Conservation (phyloP, 2,888 invertebrate genomes). For the Scaptomyza flava region DNA sequence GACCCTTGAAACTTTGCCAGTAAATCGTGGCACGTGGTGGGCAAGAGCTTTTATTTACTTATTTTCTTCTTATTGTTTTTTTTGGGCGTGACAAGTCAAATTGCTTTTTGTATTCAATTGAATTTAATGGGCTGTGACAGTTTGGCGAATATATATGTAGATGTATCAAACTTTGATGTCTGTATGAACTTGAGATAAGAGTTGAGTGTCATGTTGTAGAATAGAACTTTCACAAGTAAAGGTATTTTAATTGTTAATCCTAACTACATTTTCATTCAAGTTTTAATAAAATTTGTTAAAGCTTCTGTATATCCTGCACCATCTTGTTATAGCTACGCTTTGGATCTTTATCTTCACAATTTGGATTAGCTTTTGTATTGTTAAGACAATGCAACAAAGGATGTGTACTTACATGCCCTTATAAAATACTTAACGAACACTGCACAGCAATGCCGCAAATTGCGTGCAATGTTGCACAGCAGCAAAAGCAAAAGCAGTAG, state of each 20-base stretch:
- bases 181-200: conserved; percentile 5
- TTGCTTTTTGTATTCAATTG: conserved; percentile 65
- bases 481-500: conserved; percentile 18
- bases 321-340: background rate
- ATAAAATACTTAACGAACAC: conserved; percentile 1
- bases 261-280: background rate
- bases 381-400: conserved; percentile 12
- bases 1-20: conserved; percentile 73
- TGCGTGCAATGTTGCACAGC: conserved; percentile 34
- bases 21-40: conserved; percentile 77
- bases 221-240: background rate
- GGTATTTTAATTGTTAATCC: background rate
- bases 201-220: background rate
- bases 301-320: background rate
- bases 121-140: conserved; percentile 76
- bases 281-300: background rate
- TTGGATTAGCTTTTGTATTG: conserved; percentile 17
- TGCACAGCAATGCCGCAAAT: conserved; percentile 26
- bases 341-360: background rate
- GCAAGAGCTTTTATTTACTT: conserved; percentile 22
- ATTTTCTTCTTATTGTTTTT: background rate
- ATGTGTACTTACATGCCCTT: background rate
- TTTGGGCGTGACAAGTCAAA: conserved; percentile 68
- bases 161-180: conserved; percentile 2
- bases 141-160: conserved; percentile 29